These are phyloP conservation scores for Drosophila simulans DNA, from an alignment of 1,140 invertebrate genomes.

Conservation along the genomic window DNA sequence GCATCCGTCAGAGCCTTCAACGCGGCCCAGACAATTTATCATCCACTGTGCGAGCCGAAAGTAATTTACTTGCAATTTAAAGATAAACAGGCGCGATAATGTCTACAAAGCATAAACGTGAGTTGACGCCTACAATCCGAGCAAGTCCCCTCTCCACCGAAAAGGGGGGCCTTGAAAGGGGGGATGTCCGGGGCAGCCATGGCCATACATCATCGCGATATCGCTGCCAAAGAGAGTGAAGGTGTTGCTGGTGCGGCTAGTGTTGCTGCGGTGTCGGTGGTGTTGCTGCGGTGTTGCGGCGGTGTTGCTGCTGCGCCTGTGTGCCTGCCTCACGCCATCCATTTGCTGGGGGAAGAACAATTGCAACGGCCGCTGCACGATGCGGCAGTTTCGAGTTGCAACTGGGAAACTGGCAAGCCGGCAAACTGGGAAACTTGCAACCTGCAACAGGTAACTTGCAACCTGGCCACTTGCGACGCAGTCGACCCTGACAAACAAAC, in stretches of 20 bases:
- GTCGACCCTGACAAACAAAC: conserved; percentile 81
- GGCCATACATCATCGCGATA: conserved; percentile 77
- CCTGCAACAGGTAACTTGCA: conserved; percentile 20
- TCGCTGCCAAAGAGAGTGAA: conserved; percentile 70
- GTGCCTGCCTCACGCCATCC: conserved; percentile 56
- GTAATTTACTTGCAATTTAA: conserved; percentile 84
- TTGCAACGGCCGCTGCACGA: conserved; percentile 73
- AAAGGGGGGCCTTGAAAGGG: conserved; percentile 1
- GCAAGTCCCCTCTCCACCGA: not conserved
- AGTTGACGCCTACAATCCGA: conserved; percentile 82
- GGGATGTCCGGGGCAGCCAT: conserved; percentile 23
- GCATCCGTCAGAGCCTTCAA: conserved; percentile 76
- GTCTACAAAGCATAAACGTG: conserved; percentile 84
- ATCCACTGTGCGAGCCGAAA: conserved; percentile 75
- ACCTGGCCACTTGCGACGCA: conserved; percentile 53
- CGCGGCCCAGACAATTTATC: conserved; percentile 73
- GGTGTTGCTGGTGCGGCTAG: conserved; percentile 62
- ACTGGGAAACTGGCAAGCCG: not conserved
- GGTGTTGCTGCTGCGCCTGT: conserved; percentile 12
- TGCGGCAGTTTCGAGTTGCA: conserved; percentile 62
- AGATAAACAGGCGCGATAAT: conserved; percentile 83
- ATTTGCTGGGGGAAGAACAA: conserved; percentile 60
- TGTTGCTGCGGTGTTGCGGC: conserved; percentile 19
- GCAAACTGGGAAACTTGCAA: conserved; percentile 16
- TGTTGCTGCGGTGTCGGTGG: conserved; percentile 52